These are phyloP conservation scores for Schmidtea mediterranea DNA, from an alignment of 1,140 invertebrate genomes.

Conservation along the genomic window DNA sequence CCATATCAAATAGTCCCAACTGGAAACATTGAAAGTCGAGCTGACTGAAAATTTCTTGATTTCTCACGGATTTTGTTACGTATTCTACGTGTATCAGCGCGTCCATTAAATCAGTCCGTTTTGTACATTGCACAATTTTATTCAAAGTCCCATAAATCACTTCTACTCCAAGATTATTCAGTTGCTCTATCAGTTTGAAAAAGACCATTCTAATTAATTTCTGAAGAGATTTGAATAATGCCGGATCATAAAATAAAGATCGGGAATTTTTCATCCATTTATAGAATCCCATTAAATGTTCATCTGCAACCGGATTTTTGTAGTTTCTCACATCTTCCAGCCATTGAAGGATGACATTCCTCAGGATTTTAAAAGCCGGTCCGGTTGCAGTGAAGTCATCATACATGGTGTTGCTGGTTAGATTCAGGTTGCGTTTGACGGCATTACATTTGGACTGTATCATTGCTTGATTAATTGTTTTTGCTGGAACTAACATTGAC, in stretches of 20 bases:
- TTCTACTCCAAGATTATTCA: background rate
- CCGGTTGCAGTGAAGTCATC: background rate
- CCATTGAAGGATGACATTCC: background rate
- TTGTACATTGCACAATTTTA: background rate
- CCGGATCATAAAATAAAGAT: conserved; percentile 3
- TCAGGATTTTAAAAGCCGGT: background rate
- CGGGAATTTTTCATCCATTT: background rate
- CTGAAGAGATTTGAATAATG: background rate
- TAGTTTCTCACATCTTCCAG: background rate
- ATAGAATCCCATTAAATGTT: conserved; percentile 1
- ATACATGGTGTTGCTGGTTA: background rate
- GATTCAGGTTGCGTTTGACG: background rate
- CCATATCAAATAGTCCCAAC: conserved; percentile 2
- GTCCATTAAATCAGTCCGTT: background rate
- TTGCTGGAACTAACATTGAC: background rate
- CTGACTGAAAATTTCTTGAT: background rate
- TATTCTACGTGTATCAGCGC: background rate
- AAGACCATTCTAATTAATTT: background rate
- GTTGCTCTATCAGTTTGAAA: conserved; percentile 1
- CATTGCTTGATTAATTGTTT: background rate
- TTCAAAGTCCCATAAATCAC: background rate
- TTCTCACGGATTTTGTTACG: background rate
- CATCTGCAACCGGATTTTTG: conserved; percentile 4
- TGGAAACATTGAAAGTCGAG: background rate
- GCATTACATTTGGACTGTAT: background rate